A percentile compares a stretch with the other conserved stretches of the same genome.
These are phyloP conservation scores for Cybosia mesomella DNA, from an alignment of 2,888 invertebrate genomes.

Conservation along the genomic window DNA sequence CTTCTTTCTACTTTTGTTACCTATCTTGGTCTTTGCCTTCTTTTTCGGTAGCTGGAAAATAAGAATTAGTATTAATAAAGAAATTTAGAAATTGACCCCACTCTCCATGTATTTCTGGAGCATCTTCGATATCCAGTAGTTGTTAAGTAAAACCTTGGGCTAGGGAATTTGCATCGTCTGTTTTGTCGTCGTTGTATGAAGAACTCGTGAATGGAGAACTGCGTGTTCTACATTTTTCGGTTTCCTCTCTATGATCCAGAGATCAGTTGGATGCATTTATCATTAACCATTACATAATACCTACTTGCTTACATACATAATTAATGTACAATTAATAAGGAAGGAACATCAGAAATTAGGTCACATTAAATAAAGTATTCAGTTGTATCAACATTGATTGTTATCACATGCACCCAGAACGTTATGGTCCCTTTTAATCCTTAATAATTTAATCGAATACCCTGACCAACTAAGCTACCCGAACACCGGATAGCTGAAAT, in stretches of 20 bases:
- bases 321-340: not conserved
- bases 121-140: no score
- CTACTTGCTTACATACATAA: not conserved
- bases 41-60: conserved; percentile 84
- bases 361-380: not conserved
- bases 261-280: not conserved
- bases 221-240: not conserved
- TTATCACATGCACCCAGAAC: not conserved
- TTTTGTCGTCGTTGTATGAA: no score
- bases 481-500: not conserved
- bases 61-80: not conserved
- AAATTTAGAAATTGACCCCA: not conserved
- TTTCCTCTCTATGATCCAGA: not conserved
- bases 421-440: no score
- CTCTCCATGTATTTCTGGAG: not conserved
- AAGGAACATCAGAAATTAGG: not conserved
- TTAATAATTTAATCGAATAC: no score
- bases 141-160: not conserved
- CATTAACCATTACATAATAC: not conserved
- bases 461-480: not conserved
- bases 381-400: not conserved
- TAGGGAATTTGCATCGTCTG: not conserved
- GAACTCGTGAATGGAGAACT: no score
- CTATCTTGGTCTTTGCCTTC: conserved; percentile 97
- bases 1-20: conserved; percentile 95